phyloP scores from a whole-genome alignment of 92 coral and sea anemone genomes.

The Ricordea florida region DNA sequence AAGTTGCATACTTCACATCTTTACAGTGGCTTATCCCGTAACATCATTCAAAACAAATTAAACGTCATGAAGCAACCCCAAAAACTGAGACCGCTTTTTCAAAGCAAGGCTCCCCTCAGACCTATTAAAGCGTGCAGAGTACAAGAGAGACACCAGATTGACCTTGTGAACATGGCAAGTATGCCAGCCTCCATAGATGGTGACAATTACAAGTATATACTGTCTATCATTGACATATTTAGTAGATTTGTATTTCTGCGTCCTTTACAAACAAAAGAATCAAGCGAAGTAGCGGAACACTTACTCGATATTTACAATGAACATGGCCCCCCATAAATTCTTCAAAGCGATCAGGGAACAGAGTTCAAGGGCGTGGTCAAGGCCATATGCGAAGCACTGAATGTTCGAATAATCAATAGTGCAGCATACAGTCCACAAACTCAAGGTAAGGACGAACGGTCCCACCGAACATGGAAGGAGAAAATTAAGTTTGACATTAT shows the following conservation, averaged over 20 bases:
- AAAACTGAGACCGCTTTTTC: constrained; percentile 13
- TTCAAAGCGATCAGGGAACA: constrained; percentile 28
- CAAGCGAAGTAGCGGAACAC: constrained; percentile 20
- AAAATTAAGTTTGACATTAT: constrained; percentile 16
- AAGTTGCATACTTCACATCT: neutral
- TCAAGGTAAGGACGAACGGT: constrained; percentile 30
- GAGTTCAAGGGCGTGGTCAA: constrained; percentile 20
- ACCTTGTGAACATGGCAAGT: constrained; percentile 34
- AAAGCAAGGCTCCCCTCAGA: constrained; percentile 44
- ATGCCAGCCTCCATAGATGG: constrained; percentile 29
- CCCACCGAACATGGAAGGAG: constrained; percentile 31
- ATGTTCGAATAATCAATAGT: constrained; percentile 6
- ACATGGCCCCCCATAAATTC: constrained; percentile 34
- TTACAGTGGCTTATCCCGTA: neutral
- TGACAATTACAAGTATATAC: constrained; percentile 28
- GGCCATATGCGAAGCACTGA: neutral
- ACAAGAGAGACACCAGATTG: constrained; percentile 33
- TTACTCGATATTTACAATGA: constrained; percentile 11
- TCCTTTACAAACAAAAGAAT: constrained; percentile 21
- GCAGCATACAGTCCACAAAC: constrained; percentile 44
- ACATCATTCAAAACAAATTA: neutral
- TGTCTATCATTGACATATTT: constrained; percentile 28
- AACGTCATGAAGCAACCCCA: constrained; percentile 22
- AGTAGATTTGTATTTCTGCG: constrained; percentile 1
- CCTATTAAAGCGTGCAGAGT: constrained; percentile 15